Conservation (phyloP, 53 echinoderm and acorn worm species). For the Echinometra lucunter region DNA sequence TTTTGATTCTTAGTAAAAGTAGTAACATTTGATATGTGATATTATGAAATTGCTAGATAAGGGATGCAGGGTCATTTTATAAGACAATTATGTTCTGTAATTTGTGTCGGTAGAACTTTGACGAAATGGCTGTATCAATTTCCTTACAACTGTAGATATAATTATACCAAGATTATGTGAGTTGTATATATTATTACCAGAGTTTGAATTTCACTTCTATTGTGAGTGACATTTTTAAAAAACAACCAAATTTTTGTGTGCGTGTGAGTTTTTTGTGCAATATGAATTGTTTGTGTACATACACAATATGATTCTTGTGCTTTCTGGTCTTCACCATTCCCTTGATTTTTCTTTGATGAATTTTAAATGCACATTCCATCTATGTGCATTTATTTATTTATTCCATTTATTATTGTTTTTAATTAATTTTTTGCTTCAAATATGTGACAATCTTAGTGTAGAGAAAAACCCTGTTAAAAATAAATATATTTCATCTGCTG, state of each 20-base stretch:
- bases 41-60: background rate
- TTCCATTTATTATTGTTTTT: too few species aligned
- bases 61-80: conserved; percentile 15
- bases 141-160: background rate
- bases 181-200: conserved; percentile 19
- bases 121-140: background rate
- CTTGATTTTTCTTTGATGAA: background rate
- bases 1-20: background rate
- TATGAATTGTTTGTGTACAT: conserved; percentile 47
- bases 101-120: background rate
- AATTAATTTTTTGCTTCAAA: too few species aligned
- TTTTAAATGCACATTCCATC: background rate
- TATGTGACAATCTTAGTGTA: too few species aligned
- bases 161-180: conserved; percentile 25
- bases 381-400: background rate
- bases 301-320: conserved; percentile 4
- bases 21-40: background rate
- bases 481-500: too few species aligned
- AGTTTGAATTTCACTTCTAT: background rate
- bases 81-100: background rate
- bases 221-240: conserved; percentile 1
- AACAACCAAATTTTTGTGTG: conserved; percentile 5
- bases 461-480: too few species aligned
- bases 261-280: conserved; percentile 52
- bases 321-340: background rate